These are phyloP conservation scores for Aphidius ervi DNA, from an alignment of 1,140 invertebrate species.

Conservation along the genomic window DNA sequence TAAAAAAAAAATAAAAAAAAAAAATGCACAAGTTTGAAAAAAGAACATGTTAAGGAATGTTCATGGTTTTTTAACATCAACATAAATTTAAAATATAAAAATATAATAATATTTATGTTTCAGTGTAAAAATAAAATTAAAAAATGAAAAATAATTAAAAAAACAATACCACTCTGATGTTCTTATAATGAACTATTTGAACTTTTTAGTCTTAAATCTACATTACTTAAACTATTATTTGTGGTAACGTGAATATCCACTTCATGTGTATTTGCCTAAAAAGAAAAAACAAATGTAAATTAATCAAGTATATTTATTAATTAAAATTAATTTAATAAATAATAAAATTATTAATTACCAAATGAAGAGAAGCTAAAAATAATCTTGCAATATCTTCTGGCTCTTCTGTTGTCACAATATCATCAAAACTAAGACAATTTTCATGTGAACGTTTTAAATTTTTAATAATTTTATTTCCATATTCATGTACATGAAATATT, in stretches of 20 bases:
- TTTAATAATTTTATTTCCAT: conserved; percentile 16
- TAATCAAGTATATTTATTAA: too few species aligned
- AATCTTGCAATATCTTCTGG: conserved; percentile 19
- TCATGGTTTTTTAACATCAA: too few species aligned
- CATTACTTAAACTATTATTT: neutral
- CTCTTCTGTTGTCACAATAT: conserved; percentile 2
- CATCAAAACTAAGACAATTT: conserved; percentile 8
- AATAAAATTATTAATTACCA: conserved; percentile 15
- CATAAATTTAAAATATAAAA: too few species aligned
- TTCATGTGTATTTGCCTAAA: conserved; percentile 21
- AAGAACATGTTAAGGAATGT: too few species aligned
- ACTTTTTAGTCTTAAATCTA: conserved; percentile 6
- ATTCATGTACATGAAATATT: conserved; percentile 17
- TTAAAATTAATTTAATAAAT: neutral
- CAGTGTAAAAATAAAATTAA: too few species aligned
- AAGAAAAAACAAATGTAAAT: conserved; percentile 5
- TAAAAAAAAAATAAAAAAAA: too few species aligned
- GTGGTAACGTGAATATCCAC: conserved; percentile 9
- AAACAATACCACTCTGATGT: too few species aligned
- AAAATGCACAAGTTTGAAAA: too few species aligned
- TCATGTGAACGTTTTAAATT: neutral
- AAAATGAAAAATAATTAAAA: too few species aligned
- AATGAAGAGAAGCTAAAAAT: conserved; percentile 23
- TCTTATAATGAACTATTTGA: too few species aligned
- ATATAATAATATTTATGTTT: too few species aligned